These are phyloP conservation scores for Phymatocera aterrima DNA, from an alignment of 2,888 invertebrate species.

Conservation along the genomic window DNA sequence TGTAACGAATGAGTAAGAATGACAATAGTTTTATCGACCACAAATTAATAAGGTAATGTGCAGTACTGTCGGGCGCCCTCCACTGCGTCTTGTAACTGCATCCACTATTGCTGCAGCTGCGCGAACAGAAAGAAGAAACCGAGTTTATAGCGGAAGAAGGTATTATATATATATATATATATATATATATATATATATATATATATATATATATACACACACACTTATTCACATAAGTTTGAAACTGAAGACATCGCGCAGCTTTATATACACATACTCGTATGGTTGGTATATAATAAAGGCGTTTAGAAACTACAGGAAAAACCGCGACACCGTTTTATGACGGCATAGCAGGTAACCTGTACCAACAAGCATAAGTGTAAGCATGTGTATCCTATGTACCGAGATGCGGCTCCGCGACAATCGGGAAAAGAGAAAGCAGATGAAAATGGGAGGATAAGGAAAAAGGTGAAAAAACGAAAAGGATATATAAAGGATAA, in stretches of 20 bases:
- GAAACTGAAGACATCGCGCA: too few species aligned
- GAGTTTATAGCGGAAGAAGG: too few species aligned
- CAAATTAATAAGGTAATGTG: slow-evolving; percentile 74
- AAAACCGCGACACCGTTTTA: not conserved
- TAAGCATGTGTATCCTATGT: too few species aligned
- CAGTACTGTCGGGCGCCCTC: not conserved
- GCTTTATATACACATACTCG: too few species aligned
- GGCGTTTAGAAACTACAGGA: not conserved
- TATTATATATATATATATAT: not conserved
- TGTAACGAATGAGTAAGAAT: slow-evolving; percentile 72
- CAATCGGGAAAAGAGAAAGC: not conserved
- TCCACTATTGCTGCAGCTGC: not conserved
- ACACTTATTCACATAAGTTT: too few species aligned
- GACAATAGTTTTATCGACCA: slow-evolving; percentile 73
- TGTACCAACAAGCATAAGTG: too few species aligned
- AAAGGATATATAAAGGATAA: not conserved
- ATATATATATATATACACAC: not conserved
- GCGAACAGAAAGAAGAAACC: not conserved
- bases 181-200: not conserved
- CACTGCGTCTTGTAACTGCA: not conserved
- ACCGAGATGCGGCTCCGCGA: too few species aligned
- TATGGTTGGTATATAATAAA: too few species aligned
- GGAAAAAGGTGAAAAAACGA: too few species aligned
- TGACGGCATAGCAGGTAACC: not conserved
- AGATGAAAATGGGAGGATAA: not conserved